Evolutionary conservation across 1,140 invertebrate species (phyloP).

Genomic region (Cephus cinctus): DNA sequence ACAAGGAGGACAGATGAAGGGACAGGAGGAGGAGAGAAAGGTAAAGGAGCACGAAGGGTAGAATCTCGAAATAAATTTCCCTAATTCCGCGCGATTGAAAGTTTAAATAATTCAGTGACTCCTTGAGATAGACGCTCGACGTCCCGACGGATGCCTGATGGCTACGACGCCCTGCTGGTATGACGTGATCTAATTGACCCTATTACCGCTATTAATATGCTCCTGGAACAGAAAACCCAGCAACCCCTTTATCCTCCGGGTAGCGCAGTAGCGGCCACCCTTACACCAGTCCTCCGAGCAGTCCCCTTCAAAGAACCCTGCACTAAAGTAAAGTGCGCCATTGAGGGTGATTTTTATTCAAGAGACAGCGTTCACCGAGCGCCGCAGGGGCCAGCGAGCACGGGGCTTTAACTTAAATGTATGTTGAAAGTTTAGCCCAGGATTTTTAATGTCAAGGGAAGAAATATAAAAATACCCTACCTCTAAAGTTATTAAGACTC

Average conservation of each 20-base stretch:
- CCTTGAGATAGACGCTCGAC: too few relatives aligned
- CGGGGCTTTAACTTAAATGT: conserved; percentile 47
- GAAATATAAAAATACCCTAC: conserved; percentile 49
- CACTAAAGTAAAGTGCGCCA: conserved; percentile 49
- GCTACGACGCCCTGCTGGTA: too few relatives aligned
- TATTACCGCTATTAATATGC: conserved; percentile 25
- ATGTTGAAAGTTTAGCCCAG: conserved; percentile 49
- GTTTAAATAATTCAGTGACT: too few relatives aligned
- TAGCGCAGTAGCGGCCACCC: too few relatives aligned
- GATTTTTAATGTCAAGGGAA: conserved; percentile 48
- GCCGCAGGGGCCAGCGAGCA: conserved; percentile 32
- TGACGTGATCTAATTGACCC: conserved; percentile 20
- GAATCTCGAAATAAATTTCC: too few relatives aligned
- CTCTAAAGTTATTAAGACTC: conserved; percentile 43
- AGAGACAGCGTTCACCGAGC: conserved; percentile 43
- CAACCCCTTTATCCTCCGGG: too few relatives aligned
- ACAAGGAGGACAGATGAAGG: too few relatives aligned
- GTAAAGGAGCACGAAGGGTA: too few relatives aligned
- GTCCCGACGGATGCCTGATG: too few relatives aligned
- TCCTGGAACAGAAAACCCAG: too few relatives aligned
- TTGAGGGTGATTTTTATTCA: conserved; percentile 55
- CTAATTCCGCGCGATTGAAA: too few relatives aligned
- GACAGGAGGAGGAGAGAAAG: too few relatives aligned
- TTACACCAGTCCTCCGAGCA: conserved; percentile 6
- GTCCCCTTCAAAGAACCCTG: conserved; percentile 11